A percentile compares a stretch with the other conserved stretches of the same genome.
Conservation (phyloP, 2,888 invertebrate genomes). For the Meteorus cinctellus region DNA sequence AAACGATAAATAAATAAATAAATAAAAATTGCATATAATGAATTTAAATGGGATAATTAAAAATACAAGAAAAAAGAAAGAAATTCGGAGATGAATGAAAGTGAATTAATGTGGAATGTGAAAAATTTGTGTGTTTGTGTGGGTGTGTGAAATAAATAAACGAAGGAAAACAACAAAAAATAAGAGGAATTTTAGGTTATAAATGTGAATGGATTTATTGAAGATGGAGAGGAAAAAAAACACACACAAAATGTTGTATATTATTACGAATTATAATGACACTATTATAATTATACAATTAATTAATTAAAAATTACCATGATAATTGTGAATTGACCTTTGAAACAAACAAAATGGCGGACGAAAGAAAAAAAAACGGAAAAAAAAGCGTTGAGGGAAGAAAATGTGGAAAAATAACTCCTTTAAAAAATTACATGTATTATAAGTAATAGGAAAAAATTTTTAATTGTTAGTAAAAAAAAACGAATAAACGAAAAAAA, state of each 20-base stretch:
- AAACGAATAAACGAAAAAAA: conserved; percentile 38
- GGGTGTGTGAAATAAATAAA: conserved; percentile 40
- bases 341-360: conserved; percentile 44
- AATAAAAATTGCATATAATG: conserved; percentile 27
- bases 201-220: conserved; percentile 72
- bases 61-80: conserved; percentile 42
- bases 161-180: conserved; percentile 35
- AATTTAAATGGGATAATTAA: conserved; percentile 18
- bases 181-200: conserved; percentile 67
- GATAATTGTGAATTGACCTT: conserved; percentile 73
- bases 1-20: conserved; percentile 39
- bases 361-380: background rate
- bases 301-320: conserved; percentile 69
- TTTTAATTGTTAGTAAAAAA: conserved; percentile 70
- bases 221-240: conserved; percentile 40
- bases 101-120: background rate
- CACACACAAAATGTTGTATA: conserved; percentile 70
- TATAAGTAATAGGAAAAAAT: conserved; percentile 69
- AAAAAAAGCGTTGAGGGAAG: background rate
- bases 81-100: conserved; percentile 35
- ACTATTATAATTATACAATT: conserved; percentile 71
- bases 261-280: conserved; percentile 73
- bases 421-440: conserved; percentile 64
- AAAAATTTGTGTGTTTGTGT: conserved; percentile 35
- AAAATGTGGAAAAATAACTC: conserved; percentile 45